Evolutionary conservation across 2,113 vertebrate genomes (phyloP).

Genomic region (Syngnathus scovelli): DNA sequence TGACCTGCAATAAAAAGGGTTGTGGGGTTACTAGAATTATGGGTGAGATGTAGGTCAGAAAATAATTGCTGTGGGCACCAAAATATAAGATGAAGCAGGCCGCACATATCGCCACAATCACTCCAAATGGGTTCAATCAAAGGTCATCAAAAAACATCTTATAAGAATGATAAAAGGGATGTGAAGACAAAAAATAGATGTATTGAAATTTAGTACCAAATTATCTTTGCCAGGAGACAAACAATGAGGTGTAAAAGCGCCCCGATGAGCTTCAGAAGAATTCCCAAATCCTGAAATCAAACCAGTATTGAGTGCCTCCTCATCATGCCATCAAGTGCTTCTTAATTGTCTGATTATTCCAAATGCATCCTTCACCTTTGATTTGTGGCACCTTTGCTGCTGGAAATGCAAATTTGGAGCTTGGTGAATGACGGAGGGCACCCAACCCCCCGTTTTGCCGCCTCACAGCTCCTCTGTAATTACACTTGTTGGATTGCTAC

Average conservation of each 20-base stretch:
- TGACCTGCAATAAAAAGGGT: not conserved
- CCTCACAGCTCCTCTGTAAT: conserved; percentile 60
- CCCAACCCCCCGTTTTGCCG: conserved; percentile 35
- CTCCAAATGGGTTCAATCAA: not conserved
- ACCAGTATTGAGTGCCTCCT: conserved; percentile 8
- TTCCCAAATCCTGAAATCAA: conserved; percentile 42
- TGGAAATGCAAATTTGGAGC: conserved; percentile 61
- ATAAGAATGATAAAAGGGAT: no score
- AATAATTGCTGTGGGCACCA: not conserved
- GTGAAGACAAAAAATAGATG: not conserved
- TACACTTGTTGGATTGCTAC: conserved; percentile 66
- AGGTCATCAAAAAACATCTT: no score
- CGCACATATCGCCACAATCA: not conserved
- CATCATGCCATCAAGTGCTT: conserved; percentile 7
- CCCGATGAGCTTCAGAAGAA: conserved; percentile 26
- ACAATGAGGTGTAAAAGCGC: conserved; percentile 24
- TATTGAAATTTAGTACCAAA: not conserved
- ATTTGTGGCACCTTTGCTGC: conserved; percentile 44
- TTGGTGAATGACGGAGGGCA: conserved; percentile 57
- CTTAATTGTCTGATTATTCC: conserved; percentile 58
- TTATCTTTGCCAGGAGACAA: not conserved
- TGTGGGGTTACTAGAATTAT: not conserved
- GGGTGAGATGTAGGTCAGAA: not conserved
- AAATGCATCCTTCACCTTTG: conserved; percentile 56
- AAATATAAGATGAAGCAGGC: not conserved